Evolutionary conservation across 2,113 vertebrate species (phyloP).

Genomic region (Rissa tridactyla): DNA sequence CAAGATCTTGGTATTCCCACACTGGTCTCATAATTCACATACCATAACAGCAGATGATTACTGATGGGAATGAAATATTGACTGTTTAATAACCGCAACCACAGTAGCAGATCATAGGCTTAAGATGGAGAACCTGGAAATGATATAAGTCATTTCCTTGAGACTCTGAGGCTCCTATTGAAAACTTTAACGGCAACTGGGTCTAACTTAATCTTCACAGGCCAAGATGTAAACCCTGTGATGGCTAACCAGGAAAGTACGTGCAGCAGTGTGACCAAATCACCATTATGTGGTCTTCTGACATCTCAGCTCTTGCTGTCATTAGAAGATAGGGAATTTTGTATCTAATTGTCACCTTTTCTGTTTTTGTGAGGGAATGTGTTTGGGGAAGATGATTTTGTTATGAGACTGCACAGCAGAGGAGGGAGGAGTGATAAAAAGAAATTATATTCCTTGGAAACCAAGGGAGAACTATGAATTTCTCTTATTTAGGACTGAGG

Average conservation of each 20-base stretch:
- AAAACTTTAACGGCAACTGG: not conserved
- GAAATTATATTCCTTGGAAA: not conserved
- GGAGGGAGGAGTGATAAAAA: not conserved
- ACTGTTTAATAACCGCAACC: not conserved
- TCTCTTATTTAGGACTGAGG: slow-evolving; percentile 7
- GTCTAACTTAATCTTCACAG: not conserved
- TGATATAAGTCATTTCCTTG: not conserved
- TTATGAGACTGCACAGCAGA: not conserved
- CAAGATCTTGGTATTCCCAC: not conserved
- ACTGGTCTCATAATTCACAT: not conserved
- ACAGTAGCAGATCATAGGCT: not conserved
- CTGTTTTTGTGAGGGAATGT: not conserved
- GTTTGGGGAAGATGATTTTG: not conserved
- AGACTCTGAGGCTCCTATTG: not conserved
- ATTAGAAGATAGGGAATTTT: not conserved
- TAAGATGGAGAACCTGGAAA: not conserved
- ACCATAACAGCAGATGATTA: not conserved
- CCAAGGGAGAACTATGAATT: not conserved
- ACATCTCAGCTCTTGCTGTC: not conserved
- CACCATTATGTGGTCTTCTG: not conserved
- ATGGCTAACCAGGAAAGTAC: not conserved
- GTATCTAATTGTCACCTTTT: not conserved
- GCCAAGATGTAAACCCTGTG: not conserved
- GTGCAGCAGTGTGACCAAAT: not conserved
- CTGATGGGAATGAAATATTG: not conserved